Conservation (phyloP, 2,113 vertebrate genomes). For the Ursus arctos region DNA sequence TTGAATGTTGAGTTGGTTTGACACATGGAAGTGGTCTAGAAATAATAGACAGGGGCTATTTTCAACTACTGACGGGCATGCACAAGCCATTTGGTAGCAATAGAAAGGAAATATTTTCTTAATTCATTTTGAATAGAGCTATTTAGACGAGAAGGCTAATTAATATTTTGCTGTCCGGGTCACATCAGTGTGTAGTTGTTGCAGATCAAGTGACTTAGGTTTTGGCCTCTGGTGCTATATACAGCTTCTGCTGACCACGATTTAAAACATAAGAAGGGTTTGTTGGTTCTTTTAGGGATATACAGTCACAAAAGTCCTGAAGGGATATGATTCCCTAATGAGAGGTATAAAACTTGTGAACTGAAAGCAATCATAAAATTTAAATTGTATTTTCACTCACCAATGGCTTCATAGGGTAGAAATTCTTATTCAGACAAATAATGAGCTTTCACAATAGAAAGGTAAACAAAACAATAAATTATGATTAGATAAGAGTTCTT, state of each 20-base stretch:
- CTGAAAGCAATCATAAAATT: background rate
- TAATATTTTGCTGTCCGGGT: background rate
- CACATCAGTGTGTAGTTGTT: background rate
- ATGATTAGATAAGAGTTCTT: slow-evolving; percentile 63
- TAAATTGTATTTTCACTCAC: slow-evolving; percentile 67
- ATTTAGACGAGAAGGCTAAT: background rate
- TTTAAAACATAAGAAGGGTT: background rate
- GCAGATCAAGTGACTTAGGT: background rate
- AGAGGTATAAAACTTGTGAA: slow-evolving; percentile 10
- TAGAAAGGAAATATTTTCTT: background rate
- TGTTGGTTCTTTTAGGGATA: background rate
- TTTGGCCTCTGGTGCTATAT: background rate
- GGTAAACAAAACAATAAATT: slow-evolving; percentile 75
- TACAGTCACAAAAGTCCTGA: background rate
- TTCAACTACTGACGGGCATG: background rate
- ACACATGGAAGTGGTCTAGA: background rate
- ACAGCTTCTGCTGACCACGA: background rate
- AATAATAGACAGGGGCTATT: background rate
- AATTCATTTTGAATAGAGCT: background rate
- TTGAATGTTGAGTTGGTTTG: background rate
- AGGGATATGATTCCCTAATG: background rate
- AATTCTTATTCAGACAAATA: slow-evolving; percentile 60
- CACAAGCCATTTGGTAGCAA: background rate
- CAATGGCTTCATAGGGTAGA: slow-evolving; percentile 48
- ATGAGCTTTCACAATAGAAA: slow-evolving; percentile 57